phyloP scores from a whole-genome alignment of 2,113 vertebrate genomes.

The Sclerurus mexicanus region DNA sequence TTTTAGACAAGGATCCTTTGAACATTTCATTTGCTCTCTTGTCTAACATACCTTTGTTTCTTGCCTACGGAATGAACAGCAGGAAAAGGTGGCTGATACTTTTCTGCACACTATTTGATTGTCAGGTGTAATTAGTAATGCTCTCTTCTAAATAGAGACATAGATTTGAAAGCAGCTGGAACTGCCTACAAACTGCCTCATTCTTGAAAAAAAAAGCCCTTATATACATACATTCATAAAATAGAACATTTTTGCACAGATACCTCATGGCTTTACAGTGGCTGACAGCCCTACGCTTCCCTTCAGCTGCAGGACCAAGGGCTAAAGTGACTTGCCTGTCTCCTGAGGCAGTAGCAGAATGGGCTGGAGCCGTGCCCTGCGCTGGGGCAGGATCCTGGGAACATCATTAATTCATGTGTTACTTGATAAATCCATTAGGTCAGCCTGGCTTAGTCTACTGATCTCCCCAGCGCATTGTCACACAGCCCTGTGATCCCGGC shows the following conservation, averaged over 20 bases:
- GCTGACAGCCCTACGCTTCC: background rate
- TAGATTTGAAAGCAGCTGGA: constrained; percentile 6
- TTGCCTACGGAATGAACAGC: constrained; percentile 15
- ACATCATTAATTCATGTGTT: background rate
- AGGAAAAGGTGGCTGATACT: constrained; percentile 8
- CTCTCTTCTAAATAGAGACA: constrained; percentile 37
- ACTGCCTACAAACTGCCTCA: background rate
- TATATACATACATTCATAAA: background rate
- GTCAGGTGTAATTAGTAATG: constrained; percentile 39
- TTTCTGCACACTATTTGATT: constrained; percentile 5
- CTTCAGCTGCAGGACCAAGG: background rate
- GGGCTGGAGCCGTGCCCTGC: background rate
- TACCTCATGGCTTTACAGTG: background rate
- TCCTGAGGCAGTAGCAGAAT: background rate
- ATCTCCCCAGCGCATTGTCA: background rate
- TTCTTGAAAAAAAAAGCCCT: background rate
- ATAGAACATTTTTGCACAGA: background rate
- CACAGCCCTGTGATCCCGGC: background rate
- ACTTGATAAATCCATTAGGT: background rate
- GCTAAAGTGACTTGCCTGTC: background rate
- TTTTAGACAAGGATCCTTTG: constrained; percentile 49
- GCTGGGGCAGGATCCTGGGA: background rate
- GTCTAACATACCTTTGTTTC: constrained; percentile 52
- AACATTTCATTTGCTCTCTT: constrained; percentile 61
- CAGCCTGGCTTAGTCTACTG: background rate